Base-by-base conservation (phyloP, 2,113 vertebrate genomes). In the Delphinus delphis region DNA sequence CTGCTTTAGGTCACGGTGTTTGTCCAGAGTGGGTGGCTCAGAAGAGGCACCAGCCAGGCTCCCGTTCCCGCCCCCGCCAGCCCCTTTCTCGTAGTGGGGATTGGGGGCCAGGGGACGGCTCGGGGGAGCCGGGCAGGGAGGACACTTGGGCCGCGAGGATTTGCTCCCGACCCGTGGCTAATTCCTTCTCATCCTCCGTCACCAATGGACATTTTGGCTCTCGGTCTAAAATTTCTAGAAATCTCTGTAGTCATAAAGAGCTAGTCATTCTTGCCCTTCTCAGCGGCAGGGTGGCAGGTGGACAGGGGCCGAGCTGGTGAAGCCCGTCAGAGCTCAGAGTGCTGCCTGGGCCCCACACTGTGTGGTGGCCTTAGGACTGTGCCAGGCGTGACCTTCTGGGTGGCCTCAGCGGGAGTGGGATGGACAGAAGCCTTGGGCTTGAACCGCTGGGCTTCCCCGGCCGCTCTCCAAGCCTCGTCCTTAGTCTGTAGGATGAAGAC, bases 1-100 rank as follows among this genome's bases (percentile, higher is more conserved):
- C 90, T 28, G 83, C 98, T 95, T 95, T 70, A 97, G 98, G 98
- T 98, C 98, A 98, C 92, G 0, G 96, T 21, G 26, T 82, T 88
- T 82, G 98, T 97, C 98, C 91, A 84, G 90, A 95, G 89, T 82
- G 67, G 55, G 93, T 14, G 58, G 88, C 85, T 83, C 87, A 65
- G 82, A 77, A 93, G 76, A 31, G 44, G 47, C 0, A 5, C 36
- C 1, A 18, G 53, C 18, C 1, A 10, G 63, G 55, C 13, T 4
- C 41, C 33, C 2, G 0, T 13, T 3, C 26, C 50, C 1, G 1
- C 14, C 58, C 65, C 44, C 0, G 0, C 38, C 10, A 1, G 62
- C 41, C 0, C 12, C 38, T 9, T 31, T 31, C 44, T 96, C 36
- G 0, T 1, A 6, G 8, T 5, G 0, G 2, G 33, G 12, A 21